Percentiles rank a stretch among this genome's conserved stretches.
Conservation (phyloP, 2,113 vertebrate species). For the Rhinolophus sinicus region DNA sequence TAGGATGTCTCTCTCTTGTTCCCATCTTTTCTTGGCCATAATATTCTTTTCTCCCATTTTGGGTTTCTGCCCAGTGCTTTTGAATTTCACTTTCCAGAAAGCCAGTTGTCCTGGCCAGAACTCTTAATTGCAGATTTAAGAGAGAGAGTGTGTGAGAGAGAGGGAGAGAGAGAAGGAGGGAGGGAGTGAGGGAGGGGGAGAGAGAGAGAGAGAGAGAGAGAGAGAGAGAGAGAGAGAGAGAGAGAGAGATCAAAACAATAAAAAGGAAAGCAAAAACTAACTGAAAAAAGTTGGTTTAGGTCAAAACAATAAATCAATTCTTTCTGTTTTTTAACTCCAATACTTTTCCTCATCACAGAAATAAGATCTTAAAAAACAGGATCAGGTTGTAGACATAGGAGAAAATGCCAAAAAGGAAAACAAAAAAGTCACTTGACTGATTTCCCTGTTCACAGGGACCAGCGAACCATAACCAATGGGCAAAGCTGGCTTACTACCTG, state of each 20-base stretch:
- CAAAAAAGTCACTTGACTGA: background rate
- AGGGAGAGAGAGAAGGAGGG: background rate
- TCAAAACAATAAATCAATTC: background rate
- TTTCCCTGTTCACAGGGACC: background rate
- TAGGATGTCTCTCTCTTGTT: background rate
- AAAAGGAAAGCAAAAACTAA: background rate
- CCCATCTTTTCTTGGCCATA: background rate
- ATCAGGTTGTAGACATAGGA: background rate
- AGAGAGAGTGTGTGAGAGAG: background rate
- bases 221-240: background rate
- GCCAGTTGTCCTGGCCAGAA: background rate
- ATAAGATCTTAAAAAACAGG: background rate
- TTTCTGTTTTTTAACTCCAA: background rate
- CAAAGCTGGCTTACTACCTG: background rate
- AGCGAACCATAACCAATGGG: background rate
- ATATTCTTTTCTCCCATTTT: background rate
- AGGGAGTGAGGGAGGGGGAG: no score
- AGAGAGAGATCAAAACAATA: background rate
- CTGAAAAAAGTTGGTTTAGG: background rate
- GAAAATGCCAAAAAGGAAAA: background rate
- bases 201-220: background rate
- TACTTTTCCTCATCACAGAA: slow-evolving; percentile 14
- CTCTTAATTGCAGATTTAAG: background rate
- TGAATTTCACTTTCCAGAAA: slow-evolving; percentile 49
- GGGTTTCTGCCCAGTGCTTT: slow-evolving; percentile 21